A percentile compares a stretch with the other conserved stretches of the same genome.
phyloP scores from a whole-genome alignment of 1,140 invertebrate species.

The Melitaea cinxia region DNA sequence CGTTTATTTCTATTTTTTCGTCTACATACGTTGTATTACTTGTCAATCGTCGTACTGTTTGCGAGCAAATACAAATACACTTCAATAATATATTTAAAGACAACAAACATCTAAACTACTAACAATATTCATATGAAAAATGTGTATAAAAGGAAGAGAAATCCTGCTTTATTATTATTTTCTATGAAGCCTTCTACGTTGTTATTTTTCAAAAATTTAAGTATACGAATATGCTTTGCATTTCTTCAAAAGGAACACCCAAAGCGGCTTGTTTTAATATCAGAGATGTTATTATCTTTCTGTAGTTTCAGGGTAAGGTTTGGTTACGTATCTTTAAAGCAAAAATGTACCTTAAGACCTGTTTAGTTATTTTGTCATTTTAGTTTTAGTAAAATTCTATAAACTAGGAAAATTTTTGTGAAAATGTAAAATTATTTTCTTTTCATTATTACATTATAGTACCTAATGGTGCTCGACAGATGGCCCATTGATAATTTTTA shows the following conservation, averaged over 20 bases:
- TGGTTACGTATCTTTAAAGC: background rate
- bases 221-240: slow-evolving; percentile 6
- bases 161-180: slow-evolving; percentile 1
- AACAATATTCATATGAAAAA: slow-evolving; percentile 2
- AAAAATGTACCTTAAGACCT: background rate
- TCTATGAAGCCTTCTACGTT: background rate
- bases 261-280: slow-evolving; percentile 9
- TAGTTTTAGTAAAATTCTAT: no score
- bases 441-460: no score
- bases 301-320: background rate
- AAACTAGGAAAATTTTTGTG: no score
- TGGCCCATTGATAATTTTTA: no score
- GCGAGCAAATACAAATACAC: no score
- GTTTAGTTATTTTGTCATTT: no score
- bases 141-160: background rate
- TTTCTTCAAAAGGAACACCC: background rate
- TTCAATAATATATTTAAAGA: background rate
- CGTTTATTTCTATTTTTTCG: no score
- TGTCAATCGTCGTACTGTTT: no score
- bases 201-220: slow-evolving; percentile 1
- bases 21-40: no score
- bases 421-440: no score
- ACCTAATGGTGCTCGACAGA: no score
- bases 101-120: background rate
- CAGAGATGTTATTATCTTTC: slow-evolving; percentile 2